phyloP scores from a whole-genome alignment of 2,113 vertebrate species.

The Epinephelus lanceolatus region DNA sequence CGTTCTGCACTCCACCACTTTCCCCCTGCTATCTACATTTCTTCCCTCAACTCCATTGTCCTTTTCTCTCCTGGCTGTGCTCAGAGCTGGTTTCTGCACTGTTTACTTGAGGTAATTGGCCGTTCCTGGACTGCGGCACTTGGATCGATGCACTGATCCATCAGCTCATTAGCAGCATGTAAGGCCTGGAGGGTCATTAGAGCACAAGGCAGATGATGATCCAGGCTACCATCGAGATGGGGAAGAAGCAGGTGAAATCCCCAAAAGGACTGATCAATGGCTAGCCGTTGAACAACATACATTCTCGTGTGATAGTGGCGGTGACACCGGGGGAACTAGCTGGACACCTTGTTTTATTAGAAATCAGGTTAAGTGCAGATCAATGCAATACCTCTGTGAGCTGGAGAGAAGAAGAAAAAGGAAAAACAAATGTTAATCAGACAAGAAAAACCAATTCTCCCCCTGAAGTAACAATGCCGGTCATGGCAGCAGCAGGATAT shows the following conservation, averaged over 20 bases:
- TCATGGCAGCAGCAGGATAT: background rate
- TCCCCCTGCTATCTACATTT: slow-evolving; percentile 49
- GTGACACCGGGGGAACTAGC: slow-evolving; percentile 54
- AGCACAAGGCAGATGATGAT: slow-evolving; percentile 64
- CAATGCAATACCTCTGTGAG: slow-evolving; percentile 55
- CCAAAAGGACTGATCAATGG: slow-evolving; percentile 69
- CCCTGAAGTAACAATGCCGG: slow-evolving; percentile 32
- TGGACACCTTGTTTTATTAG: slow-evolving; percentile 73
- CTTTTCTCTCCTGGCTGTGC: slow-evolving; percentile 48
- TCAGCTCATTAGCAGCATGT: slow-evolving; percentile 81
- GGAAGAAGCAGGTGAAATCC: slow-evolving; percentile 52
- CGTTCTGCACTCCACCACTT: slow-evolving; percentile 36
- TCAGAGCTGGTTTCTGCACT: slow-evolving; percentile 55
- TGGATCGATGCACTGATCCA: slow-evolving; percentile 79
- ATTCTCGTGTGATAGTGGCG: slow-evolving; percentile 42
- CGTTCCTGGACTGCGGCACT: slow-evolving; percentile 69
- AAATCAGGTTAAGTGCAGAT: slow-evolving; percentile 71
- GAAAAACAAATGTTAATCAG: slow-evolving; percentile 63
- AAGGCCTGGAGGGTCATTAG: slow-evolving; percentile 72
- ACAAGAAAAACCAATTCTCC: slow-evolving; percentile 24
- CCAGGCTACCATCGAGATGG: slow-evolving; percentile 58
- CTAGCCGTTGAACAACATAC: slow-evolving; percentile 47
- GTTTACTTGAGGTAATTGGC: slow-evolving; percentile 82
- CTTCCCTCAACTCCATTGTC: slow-evolving; percentile 48
- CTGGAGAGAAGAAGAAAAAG: slow-evolving; percentile 39